Evolutionary conservation across 2,797 vertebrate genomes (phyloP), one percentile per base, ranked within the genome.

Genomic region (Kryptolebias ocellatus): DNA sequence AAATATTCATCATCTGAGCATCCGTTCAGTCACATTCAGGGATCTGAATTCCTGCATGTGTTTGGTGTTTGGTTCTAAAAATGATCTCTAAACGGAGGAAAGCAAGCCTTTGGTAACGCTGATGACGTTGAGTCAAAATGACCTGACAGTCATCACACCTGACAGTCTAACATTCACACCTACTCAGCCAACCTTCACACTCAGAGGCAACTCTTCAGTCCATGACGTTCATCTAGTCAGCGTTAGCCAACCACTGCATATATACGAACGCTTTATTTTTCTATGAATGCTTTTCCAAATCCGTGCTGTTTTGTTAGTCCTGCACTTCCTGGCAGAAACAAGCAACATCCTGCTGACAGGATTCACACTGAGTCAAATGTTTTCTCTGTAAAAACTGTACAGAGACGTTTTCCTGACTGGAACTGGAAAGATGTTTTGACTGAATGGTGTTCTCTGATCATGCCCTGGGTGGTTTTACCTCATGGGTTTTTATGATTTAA

Each of bases 61-160:
- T 31, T 11, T 5, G 16, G 10, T 17, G 18, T 10, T 44, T 49
- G 29, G 31, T 55, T 45, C 1, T 3, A 55, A 11, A 55, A 51
- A 9, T 2, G 55, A 24, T 2, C 3, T 2, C 16, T 14, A 9
- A 1, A 51, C 1, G 28, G 49, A 5, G 16, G 42, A 68, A 55
- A 45, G 14, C 0, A 2, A 17, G 31, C 12, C 17, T 55, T 59
- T 1, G 0, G 18, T 34, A 27, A 28, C 24, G 59, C 27, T 67
- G 31, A 62, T 47, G 56, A 49, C 52, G n/a, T 51, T 4, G 5
- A 64, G 78, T 84, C 72, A 45, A 61, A 55, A 58, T 52, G 70
- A 87, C 82, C 77, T 58, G 58, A 76, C 59, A n/a, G 11, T 2
- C 20, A 60, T 78, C 54, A 59, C 82, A 72, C 72, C 62, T 81